Base-by-base conservation (phyloP, 30 jellyfish, hydroid and myxozoan genomes). In the Hydra vulgaris region DNA sequence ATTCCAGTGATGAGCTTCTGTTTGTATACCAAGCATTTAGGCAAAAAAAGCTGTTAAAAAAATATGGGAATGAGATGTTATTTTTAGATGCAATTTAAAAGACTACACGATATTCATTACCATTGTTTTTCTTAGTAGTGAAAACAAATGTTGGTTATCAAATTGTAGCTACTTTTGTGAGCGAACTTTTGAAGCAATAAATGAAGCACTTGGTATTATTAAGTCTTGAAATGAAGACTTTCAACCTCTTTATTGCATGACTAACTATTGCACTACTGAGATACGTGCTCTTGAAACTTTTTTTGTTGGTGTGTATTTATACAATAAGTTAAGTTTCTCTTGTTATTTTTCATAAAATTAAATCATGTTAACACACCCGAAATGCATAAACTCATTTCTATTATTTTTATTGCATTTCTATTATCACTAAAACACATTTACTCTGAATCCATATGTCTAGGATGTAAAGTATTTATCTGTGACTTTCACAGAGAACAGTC, bases 1-100 rank as follows among this genome's bases (percentile, higher is more conserved):
- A 69, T 69, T 1, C 79, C 21, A 53, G 79, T 15, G 76, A 69
- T 69, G 53, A 20, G 27, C 83, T 83, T 18, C 87, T 83, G 20
- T 72, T 84, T 61, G 88, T 84, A n/a, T 68, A 66, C 52, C 88
- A 83, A 27, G 20, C 81, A 21, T 68, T 25, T 21, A 53, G 84
- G 88, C 94, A 84, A 68, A 70, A 66, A 70, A 25, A 77, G n/a
- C 68, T 84, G 75, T 77, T 84, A 55, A 18, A 53, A 20, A 72
- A 76, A 8, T 84, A 84, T 72, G 94, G 94, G 61, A 78, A 84
- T 53, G 88, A 84, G 72, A 70, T 84, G n/a, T n/a, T 79, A 1
- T 71, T 77, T 66, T 78, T 84, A 0, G 91, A 83, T 61, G 88
- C 87, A 17, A 74, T 86, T 20, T 76, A 83, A 61, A 54, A 72